Base-by-base conservation (phyloP, 2,888 invertebrate species). In the Xestobium rufovillosum region DNA sequence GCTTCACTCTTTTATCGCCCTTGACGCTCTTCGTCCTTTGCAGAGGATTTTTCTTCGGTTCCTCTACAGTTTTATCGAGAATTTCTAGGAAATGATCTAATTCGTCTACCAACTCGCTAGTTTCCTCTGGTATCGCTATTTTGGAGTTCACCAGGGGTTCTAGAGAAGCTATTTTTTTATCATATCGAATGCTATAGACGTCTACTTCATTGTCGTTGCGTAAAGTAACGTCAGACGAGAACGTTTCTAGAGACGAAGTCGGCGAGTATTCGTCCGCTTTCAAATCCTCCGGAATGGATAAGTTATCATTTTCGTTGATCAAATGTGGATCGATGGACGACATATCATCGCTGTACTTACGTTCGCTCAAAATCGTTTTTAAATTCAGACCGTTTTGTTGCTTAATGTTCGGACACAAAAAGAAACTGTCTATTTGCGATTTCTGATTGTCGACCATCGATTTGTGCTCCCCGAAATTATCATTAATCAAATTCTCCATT, bases 231-330 rank as follows among this genome's bases (percentile, higher is more conserved):
- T 52, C 49, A n/a, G n/a, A n/a, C n/a, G n/a, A n/a, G n/a, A n/a
- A n/a, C 4, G 53, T 55, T 39, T 53, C 54, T 14, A 44, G 43
- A 9, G 51, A 53, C n/a, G 55, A 55, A 14, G 49, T 50, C 2
- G 59, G 56, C 6, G 60, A 60, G 19, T 45, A 50, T 31, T 54
- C 48, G 34, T 57, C 55, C 8, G 44, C 35, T 37, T 49, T 42
- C 15, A 57, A 42, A 47, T 57, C 47, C 26, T 61, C 61, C 9
- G 64, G 64, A 32, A 80, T 75, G 11, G 78, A 73, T 32, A 81
- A 66, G 65, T 80, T 80, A 60, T 81, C 80, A 58, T 76, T 77
- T 63, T 77, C 76, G 60, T 82, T 81, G 39, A 81, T 81, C 39
- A 81, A 67, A 49, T 70, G 66, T 15, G 75, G 75, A 56, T 76